Conservation (phyloP, 92 coral and sea anemone species). For the Epizoanthus illoricatus region DNA sequence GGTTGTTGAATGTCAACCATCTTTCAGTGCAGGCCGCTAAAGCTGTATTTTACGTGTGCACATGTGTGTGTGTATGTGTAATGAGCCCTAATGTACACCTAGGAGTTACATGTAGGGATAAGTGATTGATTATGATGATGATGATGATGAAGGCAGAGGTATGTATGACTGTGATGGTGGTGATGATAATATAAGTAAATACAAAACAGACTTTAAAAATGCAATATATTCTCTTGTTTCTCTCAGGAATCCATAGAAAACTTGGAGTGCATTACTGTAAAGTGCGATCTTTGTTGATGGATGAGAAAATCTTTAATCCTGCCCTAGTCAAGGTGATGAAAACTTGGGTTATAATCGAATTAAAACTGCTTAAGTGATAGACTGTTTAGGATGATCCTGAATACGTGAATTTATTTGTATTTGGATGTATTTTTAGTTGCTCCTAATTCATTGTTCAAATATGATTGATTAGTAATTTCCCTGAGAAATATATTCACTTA, state of each 20-base stretch:
- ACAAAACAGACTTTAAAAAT: background rate
- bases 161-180: background rate
- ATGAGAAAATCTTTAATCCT: conserved; percentile 87
- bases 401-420: no score
- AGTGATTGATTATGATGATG: background rate
- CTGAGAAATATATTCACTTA: no score
- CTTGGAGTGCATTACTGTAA: conserved; percentile 89
- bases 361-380: background rate
- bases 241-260: conserved; percentile 84
- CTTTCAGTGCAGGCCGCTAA: no score
- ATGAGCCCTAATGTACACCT: conserved; percentile 23
- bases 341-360: background rate
- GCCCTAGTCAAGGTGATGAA: conserved; percentile 69
- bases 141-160: background rate
- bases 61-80: conserved; percentile 61
- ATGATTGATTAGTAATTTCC: no score
- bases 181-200: background rate
- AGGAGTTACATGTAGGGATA: background rate
- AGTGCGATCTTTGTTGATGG: conserved; percentile 91
- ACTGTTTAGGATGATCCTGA: no score
- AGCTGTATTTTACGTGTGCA: no score
- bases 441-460: no score
- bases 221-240: background rate
- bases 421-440: no score
- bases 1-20: background rate